Evolutionary conservation across 2,888 invertebrate species (phyloP), one percentile per base, ranked within the genome.

Genomic region (Dryocosmus kuriphilus): DNA sequence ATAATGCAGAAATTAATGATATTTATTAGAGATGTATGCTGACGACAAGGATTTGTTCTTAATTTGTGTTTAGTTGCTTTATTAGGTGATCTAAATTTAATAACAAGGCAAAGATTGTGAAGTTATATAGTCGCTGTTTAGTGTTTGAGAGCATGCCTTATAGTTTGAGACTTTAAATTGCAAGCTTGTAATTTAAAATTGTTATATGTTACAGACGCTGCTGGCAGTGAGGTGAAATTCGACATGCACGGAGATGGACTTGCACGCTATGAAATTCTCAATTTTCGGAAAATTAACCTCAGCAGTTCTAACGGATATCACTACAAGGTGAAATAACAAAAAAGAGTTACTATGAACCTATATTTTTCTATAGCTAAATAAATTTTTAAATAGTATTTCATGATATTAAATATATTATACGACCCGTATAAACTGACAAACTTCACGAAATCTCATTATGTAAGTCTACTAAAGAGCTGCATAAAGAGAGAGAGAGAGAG

Each of bases 201-300:
- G n/a, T n/a, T n/a, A n/a, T n/a, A 73, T 78, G 79, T 92, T 92
- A 24, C 92, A 95, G 95, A 95, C 92, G 90, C 93, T 65, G 95
- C 94, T 75, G 95, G 95, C 74, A 95, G 94, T 84, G 93, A 93
- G 82, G 95, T 95, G 14, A 93, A 94, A 87, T 95, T 96, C 89
- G 95, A 96, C 91, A 92, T 93, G 65, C 94, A 95, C 86, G 96
- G 96, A 0, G 96, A 96, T 88, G 95, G 96, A 9, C 91, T 95
- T 76, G 94, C 95, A 7, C 93, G 95, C 67, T 96, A 96, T 90
- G 95, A 95, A 84, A 95, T 96, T 83, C 94, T 95, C 85, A 96
- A 96, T 90, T 95, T 94, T 89, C 95, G 95, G 88, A 92, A 93
- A 82, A 88, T 92, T 78, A 87, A 89, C 77, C 92, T 92, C 82